phyloP scores from a whole-genome alignment of 2,113 vertebrate genomes.

The Empidonax alnorum region DNA sequence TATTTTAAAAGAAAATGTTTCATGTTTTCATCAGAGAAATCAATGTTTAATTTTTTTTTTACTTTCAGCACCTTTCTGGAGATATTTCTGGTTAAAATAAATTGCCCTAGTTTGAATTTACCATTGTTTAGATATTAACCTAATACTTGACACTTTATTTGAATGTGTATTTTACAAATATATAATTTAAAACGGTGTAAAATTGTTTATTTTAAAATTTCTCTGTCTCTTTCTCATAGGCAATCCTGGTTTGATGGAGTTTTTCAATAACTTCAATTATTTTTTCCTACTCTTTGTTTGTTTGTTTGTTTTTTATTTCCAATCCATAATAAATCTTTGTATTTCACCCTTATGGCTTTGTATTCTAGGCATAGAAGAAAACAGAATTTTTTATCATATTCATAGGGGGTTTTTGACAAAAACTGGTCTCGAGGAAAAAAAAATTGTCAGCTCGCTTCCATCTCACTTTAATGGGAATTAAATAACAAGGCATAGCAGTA shows the following conservation, averaged over 20 bases:
- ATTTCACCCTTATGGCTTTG: neutral
- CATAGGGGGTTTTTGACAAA: neutral
- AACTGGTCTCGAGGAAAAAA: neutral
- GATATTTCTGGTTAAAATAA: neutral
- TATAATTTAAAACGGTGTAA: neutral
- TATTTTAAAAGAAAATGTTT: neutral
- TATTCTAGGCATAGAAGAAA: neutral
- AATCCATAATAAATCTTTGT: neutral
- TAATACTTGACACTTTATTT: neutral
- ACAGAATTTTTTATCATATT: neutral
- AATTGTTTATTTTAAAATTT: neutral
- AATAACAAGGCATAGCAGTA: neutral
- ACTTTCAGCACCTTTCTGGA: neutral
- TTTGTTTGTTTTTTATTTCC: neutral
- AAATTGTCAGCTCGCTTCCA: neutral
- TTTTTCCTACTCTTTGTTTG: neutral
- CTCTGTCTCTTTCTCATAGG: neutral
- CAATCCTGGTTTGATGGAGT: neutral
- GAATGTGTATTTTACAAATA: neutral
- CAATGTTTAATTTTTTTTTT: neutral
- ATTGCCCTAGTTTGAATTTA: neutral
- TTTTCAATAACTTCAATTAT: neutral
- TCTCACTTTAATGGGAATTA: neutral
- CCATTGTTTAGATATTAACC: neutral
- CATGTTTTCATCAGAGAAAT: neutral